Conservation (phyloP, 2,113 vertebrate genomes). For the Saccopteryx bilineata region DNA sequence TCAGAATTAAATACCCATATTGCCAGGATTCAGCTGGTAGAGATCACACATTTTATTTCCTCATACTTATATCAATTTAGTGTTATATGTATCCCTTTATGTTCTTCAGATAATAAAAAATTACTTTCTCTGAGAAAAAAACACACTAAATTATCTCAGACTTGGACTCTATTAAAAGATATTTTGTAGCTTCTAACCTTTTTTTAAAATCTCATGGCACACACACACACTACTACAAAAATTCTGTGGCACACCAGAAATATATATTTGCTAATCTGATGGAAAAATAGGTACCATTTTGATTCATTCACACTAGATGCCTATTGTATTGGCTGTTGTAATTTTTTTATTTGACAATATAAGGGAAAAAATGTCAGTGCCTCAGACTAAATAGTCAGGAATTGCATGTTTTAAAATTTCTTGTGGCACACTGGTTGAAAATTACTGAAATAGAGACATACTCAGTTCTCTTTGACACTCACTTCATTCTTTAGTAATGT, state of each 20-base stretch:
- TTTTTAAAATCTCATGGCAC: neutral
- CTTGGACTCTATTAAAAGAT: neutral
- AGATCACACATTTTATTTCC: constrained; percentile 20
- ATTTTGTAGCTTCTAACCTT: neutral
- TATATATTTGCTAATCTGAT: neutral
- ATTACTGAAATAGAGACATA: neutral
- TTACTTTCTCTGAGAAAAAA: neutral
- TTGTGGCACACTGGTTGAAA: neutral
- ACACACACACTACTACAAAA: neutral
- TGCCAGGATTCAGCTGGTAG: neutral
- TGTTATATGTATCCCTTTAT: neutral
- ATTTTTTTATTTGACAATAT: neutral
- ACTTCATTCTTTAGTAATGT: neutral
- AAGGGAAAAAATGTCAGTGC: neutral
- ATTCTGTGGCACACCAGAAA: neutral
- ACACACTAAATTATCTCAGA: neutral
- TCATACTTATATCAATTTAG: neutral
- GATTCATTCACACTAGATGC: neutral
- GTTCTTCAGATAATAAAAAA: neutral
- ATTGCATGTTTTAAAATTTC: neutral
- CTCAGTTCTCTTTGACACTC: neutral
- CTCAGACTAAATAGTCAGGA: neutral
- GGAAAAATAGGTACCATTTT: neutral
- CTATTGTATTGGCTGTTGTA: neutral
- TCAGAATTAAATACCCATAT: neutral